Evolutionary conservation across 2,888 invertebrate species (phyloP), one percentile per base, ranked within the genome.

Genomic region (Drosophila pegasa): DNA sequence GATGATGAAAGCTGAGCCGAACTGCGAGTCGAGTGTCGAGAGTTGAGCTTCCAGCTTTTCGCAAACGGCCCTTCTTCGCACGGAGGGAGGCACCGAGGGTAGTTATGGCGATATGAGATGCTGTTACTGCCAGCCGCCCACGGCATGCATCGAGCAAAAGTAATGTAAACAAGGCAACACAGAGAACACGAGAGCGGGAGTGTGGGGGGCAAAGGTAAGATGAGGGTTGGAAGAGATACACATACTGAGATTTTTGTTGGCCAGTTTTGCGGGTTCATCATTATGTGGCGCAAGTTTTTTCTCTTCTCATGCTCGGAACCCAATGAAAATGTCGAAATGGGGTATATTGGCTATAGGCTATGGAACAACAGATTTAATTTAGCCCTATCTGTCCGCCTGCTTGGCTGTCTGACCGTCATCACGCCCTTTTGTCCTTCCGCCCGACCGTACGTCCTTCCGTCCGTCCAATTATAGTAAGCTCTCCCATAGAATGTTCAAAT

Each of bases 1-100:
- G 73, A 61, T 77, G 77, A 75, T 77, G 73, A 72, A 75, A 74
- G 57, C 71, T 45, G 73, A 71, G 72, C 35, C 31, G 45, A 48
- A 45, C 18, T 31, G 40, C 38, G 41, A 37, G 41, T 35, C 40
- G 55, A 25, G 38, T 31, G 27, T 62, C 41, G 47, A 48, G 55
- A 35, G 47, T 20, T 52, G 55, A 43, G 55, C 33, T 43, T 8
- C 33, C 12, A 33, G 50, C 50, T 50, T 25, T 22, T 22, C 27
- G 29, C 35, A 20, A 31, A n/a, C n/a, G 41, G 40, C 8, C n/a
- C 22, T 8, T 22, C 27, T 2, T n/a, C 25, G 31, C 18, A n/a
- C 33, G 50, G 25, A 3, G 50, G 50, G 52, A n/a, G 38, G 18
- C 52, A 43, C 10, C 6, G 6, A 7, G 33, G 35, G 35, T 37